Evolutionary conservation across 2,797 vertebrate genomes (phyloP).

Genomic region (Octomys mimax): DNA sequence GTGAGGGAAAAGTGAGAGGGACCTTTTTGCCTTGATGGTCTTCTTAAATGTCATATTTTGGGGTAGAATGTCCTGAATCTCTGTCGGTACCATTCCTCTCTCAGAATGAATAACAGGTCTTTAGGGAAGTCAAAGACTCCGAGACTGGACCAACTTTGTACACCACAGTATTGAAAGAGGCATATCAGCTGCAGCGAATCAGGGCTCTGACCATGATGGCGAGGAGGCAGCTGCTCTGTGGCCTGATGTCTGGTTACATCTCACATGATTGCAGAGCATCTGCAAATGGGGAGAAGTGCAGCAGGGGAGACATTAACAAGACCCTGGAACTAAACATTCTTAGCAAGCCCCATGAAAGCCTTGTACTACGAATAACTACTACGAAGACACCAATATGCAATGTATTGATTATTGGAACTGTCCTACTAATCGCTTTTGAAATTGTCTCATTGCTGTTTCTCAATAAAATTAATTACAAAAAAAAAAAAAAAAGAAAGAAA

Average conservation of each 20-base stretch:
- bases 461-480: too few species aligned
- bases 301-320: neutral
- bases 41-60: neutral
- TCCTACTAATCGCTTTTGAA: too few species aligned
- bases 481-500: too few species aligned
- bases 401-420: too few species aligned
- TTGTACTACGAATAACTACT: too few species aligned
- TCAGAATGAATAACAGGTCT: neutral
- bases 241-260: fast-evolving
- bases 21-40: neutral
- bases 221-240: neutral
- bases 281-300: neutral
- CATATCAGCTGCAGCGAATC: neutral
- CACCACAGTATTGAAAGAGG: neutral
- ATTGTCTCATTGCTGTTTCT: too few species aligned
- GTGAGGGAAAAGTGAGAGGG: neutral
- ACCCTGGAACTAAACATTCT: neutral
- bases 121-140: neutral
- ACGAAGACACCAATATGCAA: too few species aligned
- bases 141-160: fast-evolving
- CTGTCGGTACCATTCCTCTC: neutral
- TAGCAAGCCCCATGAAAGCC: neutral
- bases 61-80: too few species aligned
- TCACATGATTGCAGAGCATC: neutral
- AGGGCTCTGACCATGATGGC: neutral